Percentiles rank a stretch among this genome's conserved stretches.
These are phyloP conservation scores for Acholoe squamosa DNA, from an alignment of 2,888 invertebrate species.

Conservation along the genomic window DNA sequence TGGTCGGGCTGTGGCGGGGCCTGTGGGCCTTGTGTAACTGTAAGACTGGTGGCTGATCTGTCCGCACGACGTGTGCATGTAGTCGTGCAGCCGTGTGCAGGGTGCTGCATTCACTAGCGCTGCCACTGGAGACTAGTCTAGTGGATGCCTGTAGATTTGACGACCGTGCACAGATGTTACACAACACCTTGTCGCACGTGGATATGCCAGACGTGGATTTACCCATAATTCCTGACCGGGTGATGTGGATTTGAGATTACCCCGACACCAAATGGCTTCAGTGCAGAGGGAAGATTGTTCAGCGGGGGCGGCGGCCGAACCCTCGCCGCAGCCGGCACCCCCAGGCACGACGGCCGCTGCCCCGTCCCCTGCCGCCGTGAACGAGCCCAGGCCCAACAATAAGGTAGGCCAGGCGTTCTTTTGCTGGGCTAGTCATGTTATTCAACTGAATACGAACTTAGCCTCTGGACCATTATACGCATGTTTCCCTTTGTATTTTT, in stretches of 20 bases:
- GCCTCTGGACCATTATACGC: too few relatives aligned
- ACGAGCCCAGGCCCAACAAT: neutral
- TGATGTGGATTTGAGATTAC: neutral
- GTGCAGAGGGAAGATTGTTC: neutral
- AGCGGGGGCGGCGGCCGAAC: neutral
- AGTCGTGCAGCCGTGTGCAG: too few relatives aligned
- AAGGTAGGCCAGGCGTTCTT: conserved; percentile 1
- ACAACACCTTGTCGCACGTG: neutral
- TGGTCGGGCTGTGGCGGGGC: too few relatives aligned
- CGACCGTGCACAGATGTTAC: too few relatives aligned
- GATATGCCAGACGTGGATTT: neutral
- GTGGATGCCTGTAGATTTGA: too few relatives aligned
- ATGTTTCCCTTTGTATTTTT: too few relatives aligned
- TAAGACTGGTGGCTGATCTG: too few relatives aligned
- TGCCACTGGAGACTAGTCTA: too few relatives aligned
- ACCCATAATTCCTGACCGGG: neutral
- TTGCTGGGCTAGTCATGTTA: neutral
- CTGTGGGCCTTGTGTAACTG: too few relatives aligned
- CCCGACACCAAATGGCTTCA: neutral
- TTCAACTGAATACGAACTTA: neutral
- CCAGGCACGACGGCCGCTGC: neutral
- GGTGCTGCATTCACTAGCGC: too few relatives aligned
- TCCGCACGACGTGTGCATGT: too few relatives aligned
- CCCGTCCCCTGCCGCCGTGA: neutral
- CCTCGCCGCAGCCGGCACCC: neutral